Evolutionary conservation across 2,113 vertebrate genomes (phyloP).

Genomic region (Phasianus colchicus): DNA sequence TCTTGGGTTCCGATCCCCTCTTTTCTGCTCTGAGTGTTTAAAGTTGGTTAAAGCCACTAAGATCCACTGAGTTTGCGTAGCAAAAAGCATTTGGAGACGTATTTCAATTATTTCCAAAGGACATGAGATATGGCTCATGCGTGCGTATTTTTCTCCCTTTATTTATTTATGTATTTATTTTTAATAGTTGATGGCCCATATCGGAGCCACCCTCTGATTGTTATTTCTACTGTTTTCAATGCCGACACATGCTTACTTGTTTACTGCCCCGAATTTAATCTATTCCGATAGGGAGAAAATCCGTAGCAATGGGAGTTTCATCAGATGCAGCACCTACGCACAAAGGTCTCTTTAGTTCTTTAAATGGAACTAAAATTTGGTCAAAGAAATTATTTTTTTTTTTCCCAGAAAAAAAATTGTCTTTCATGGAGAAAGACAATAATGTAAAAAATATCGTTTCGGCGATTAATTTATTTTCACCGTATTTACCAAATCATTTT

Average conservation of each 20-base stretch:
- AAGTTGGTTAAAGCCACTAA: neutral
- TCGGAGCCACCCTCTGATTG: neutral
- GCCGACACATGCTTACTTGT: neutral
- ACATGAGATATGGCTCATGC: fast-evolving
- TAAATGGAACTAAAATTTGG: neutral
- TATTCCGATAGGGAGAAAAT: neutral
- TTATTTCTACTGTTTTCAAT: neutral
- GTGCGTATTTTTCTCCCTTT: neutral
- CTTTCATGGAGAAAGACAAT: neutral
- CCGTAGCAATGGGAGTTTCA: neutral
- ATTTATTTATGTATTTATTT: too few relatives aligned
- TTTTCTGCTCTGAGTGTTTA: neutral
- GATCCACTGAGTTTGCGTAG: fast-evolving
- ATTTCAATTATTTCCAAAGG: neutral
- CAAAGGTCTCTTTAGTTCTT: neutral
- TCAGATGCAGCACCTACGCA: neutral
- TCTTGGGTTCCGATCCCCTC: neutral
- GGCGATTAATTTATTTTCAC: neutral
- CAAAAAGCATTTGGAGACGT: neutral
- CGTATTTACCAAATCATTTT: fast-evolving
- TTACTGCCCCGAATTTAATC: neutral
- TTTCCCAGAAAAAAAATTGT: too few relatives aligned
- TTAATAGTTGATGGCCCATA: neutral
- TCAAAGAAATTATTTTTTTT: neutral
- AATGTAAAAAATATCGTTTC: fast-evolving